phyloP scores from a whole-genome alignment of 2,797 vertebrate species.

The Nannoperca australis region DNA sequence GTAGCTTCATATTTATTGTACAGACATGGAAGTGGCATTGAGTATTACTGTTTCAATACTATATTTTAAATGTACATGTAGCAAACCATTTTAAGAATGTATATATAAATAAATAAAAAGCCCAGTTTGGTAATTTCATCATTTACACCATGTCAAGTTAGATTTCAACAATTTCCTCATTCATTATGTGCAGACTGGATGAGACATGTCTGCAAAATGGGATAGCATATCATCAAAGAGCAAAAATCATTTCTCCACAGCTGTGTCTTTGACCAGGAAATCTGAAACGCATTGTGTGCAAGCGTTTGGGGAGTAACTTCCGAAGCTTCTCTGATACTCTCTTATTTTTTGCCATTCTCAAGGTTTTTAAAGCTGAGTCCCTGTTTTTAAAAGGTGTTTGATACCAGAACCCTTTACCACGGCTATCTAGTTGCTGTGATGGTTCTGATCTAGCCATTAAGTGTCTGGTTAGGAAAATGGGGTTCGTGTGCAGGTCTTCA shows the following conservation, averaged over 20 bases:
- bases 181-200: slow-evolving; percentile 51
- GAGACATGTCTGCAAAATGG: slow-evolving; percentile 58
- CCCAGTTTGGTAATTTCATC: slow-evolving; percentile 32
- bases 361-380: slow-evolving; percentile 27
- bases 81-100: background rate
- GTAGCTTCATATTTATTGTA: background rate
- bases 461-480: slow-evolving; percentile 58
- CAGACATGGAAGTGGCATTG: background rate
- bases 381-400: slow-evolving; percentile 25
- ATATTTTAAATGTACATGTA: background rate
- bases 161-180: slow-evolving; percentile 37
- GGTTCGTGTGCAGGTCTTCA: slow-evolving; percentile 52
- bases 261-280: slow-evolving; percentile 69
- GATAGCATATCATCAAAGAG: slow-evolving; percentile 56
- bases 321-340: slow-evolving; percentile 27
- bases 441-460: slow-evolving; percentile 49
- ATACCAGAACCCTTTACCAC: slow-evolving; percentile 52
- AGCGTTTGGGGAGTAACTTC: slow-evolving; percentile 45
- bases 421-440: slow-evolving; percentile 50
- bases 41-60: background rate
- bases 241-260: slow-evolving; percentile 54
- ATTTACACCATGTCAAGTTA: slow-evolving; percentile 28
- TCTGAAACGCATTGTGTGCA: slow-evolving; percentile 63
- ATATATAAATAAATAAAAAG: background rate
- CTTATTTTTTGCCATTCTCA: slow-evolving; percentile 20